Conservation (phyloP, 2,113 vertebrate species). For the Piaya cayana region DNA sequence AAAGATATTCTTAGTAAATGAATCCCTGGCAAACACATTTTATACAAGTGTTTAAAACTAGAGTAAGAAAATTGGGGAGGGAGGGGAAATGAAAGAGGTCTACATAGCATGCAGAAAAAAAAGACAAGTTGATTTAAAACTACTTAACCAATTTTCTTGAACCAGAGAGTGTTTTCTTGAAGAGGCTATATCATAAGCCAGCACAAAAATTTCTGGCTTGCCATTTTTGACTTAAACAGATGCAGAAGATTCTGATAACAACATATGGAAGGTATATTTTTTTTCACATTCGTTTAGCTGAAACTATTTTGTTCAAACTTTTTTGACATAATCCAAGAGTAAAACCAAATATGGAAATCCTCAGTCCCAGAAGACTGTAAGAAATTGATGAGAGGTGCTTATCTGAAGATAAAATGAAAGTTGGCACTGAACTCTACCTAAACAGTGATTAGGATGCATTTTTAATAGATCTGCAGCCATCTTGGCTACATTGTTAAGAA, state of each 20-base stretch:
- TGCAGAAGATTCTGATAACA: constrained; percentile 46
- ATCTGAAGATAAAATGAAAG: constrained; percentile 31
- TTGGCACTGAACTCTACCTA: not conserved
- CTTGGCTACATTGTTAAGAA: not conserved
- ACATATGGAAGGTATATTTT: constrained; percentile 55
- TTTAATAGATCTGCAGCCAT: constrained; percentile 6
- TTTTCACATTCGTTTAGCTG: constrained; percentile 15
- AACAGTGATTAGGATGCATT: not conserved
- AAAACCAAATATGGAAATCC: constrained; percentile 62
- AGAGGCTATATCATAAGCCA: not conserved
- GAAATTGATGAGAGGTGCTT: constrained; percentile 48
- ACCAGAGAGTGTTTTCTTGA: not conserved
- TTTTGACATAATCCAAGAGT: constrained; percentile 39
- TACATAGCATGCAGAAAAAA: not conserved
- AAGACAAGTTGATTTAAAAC: constrained; percentile 41
- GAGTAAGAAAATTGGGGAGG: constrained; percentile 30
- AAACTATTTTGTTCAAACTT: constrained; percentile 31
- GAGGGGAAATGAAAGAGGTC: not conserved
- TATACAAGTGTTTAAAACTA: constrained; percentile 25
- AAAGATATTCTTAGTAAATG: constrained; percentile 54
- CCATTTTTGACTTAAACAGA: constrained; percentile 52
- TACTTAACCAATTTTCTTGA: constrained; percentile 33
- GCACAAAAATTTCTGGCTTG: constrained; percentile 34
- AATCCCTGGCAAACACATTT: constrained; percentile 19
- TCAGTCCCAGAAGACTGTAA: constrained; percentile 7